phyloP scores from a whole-genome alignment of 2,888 invertebrate genomes.

The Hydrotaea diabolus region DNA sequence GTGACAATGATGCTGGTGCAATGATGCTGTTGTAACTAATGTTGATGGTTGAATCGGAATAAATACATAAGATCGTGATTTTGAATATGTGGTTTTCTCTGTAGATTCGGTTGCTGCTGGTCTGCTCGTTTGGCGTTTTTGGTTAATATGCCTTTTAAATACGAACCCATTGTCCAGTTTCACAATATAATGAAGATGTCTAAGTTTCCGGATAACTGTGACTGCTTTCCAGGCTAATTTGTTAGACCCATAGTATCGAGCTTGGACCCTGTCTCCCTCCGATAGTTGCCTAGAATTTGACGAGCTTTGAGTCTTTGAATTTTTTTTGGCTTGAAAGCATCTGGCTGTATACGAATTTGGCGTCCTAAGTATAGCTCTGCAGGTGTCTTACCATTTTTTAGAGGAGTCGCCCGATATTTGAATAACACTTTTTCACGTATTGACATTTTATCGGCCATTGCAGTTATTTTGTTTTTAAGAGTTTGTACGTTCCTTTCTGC shows the following conservation, averaged over 20 bases:
- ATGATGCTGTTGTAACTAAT: not conserved
- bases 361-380: too few relatives aligned
- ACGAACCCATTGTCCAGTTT: slow-evolving; percentile 12
- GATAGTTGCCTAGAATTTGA: slow-evolving; percentile 26
- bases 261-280: too few relatives aligned
- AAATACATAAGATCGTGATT: too few relatives aligned
- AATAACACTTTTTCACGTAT: slow-evolving; percentile 51
- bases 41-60: too few relatives aligned
- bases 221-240: slow-evolving; percentile 2
- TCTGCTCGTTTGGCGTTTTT: slow-evolving; percentile 14
- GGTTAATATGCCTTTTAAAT: slow-evolving; percentile 32
- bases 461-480: too few relatives aligned
- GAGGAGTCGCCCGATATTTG: slow-evolving; percentile 45
- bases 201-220: not conserved
- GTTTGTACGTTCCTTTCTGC: too few relatives aligned
- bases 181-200: too few relatives aligned
- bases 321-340: slow-evolving; percentile 16
- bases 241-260: too few relatives aligned
- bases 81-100: too few relatives aligned
- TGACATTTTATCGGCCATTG: too few relatives aligned
- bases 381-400: too few relatives aligned
- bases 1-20: too few relatives aligned
- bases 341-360: slow-evolving; percentile 19
- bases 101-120: not conserved
- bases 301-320: not conserved